Base-by-base conservation (phyloP, 1,140 invertebrate species). In the Drosophila setifemur region DNA sequence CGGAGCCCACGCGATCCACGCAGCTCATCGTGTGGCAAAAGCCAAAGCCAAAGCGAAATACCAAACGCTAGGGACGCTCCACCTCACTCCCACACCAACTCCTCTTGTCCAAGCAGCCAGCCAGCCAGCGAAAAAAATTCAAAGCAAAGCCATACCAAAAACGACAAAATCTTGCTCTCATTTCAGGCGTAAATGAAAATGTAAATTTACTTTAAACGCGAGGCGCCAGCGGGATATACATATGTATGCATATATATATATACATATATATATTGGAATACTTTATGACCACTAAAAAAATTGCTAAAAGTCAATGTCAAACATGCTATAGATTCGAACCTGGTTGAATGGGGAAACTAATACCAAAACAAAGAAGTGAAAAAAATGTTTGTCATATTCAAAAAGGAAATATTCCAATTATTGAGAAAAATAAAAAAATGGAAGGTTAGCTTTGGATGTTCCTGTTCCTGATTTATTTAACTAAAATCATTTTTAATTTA, bases 181-280 rank as follows among this genome's bases (percentile, higher is more conserved):
- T 85, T 85, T 83, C 55, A 52, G 71, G 74, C 81, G 60, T 79
- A 83, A 83, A 83, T 83, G 70, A 79, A 83, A 85, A 83, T 85
- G 79, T 63, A 79, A 83, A 83, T 83, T 83, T 71, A 48, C 71
- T 86, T 85, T 63, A 73, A 76, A 73, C 43, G 48, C 54, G 18
- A 54, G 43, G 9, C 28, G 52, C 72, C 39, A 67, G 50, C 33
- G 37, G 70, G 54, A 57, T 35, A 37, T 42, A 26, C 1, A 31
- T 31, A n/a, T n/a, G 3, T 31, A n/a, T n/a, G 9, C 3, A 31
- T n/a, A 31, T 11, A 31, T 31, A n/a, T 31, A 31, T 11, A 2
- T 29, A 14, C 6, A 23, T 11, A 23, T 6, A 8, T 12, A 9
- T 33, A 21, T 1, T n/a, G 25, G 25, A 48, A 16, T 11, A 12